phyloP scores from a whole-genome alignment of 1,140 invertebrate species.

The Macrobrachium nipponense region DNA sequence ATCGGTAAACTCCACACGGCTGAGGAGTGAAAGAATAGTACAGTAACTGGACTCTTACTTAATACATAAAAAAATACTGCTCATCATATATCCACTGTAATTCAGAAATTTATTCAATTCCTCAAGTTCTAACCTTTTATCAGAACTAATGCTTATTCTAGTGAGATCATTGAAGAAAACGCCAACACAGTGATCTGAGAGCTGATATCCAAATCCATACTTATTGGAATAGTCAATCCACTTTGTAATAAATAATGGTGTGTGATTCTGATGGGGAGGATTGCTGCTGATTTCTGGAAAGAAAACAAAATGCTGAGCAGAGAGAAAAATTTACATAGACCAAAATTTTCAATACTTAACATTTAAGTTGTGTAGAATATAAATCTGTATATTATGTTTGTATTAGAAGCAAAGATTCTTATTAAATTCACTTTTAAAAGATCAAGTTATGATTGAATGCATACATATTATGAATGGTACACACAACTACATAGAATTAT shows the following conservation, averaged over 20 bases:
- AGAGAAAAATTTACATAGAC: background rate
- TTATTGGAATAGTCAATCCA: constrained; percentile 99
- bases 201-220: constrained; percentile 97
- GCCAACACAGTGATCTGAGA: constrained; percentile 94
- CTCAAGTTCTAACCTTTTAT: constrained; percentile 80
- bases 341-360: too few species aligned
- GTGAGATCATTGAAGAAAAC: constrained; percentile 97
- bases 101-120: too few species aligned
- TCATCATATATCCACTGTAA: background rate
- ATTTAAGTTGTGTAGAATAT: too few species aligned
- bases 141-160: constrained; percentile 87
- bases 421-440: too few species aligned
- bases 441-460: too few species aligned
- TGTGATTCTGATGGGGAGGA: constrained; percentile 64
- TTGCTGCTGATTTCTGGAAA: constrained; percentile 60
- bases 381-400: too few species aligned
- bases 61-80: background rate
- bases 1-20: constrained; percentile 75
- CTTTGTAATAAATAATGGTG: constrained; percentile 80
- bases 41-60: too few species aligned
- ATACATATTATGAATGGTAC: too few species aligned
- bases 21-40: constrained; percentile 60
- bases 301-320: constrained; percentile 4
- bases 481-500: too few species aligned
- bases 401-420: too few species aligned